Percentiles rank a stretch among this genome's conserved stretches.
These are phyloP conservation scores for Metacarcinus magister DNA, from an alignment of 2,888 invertebrate species.

Conservation along the genomic window DNA sequence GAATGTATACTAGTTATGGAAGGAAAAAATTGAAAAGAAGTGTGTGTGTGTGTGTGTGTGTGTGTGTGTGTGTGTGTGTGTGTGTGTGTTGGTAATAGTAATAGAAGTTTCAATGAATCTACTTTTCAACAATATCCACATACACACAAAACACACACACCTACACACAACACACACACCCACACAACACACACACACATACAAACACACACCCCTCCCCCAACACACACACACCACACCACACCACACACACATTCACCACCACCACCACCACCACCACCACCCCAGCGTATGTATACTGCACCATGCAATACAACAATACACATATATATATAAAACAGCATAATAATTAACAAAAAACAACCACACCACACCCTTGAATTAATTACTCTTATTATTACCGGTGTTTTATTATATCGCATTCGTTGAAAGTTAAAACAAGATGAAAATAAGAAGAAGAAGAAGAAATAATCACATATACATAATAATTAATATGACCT, in stretches of 20 bases:
- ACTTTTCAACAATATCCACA: neutral
- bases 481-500: neutral
- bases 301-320: too few relatives aligned
- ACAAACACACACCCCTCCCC: too few relatives aligned
- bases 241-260: neutral
- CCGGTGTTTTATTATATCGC: neutral
- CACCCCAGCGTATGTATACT: neutral
- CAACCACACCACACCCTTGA: too few relatives aligned
- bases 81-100: neutral
- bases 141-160: too few relatives aligned
- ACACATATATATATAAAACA: too few relatives aligned
- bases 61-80: constrained; percentile 26
- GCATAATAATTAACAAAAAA: too few relatives aligned
- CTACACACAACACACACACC: neutral
- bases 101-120: neutral
- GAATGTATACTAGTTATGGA: too few relatives aligned
- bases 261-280: neutral
- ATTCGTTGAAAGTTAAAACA: neutral
- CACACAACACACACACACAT: neutral
- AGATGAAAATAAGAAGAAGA: neutral
- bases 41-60: constrained; percentile 26
- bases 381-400: neutral
- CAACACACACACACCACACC: neutral
- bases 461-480: too few relatives aligned
- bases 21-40: too few relatives aligned